Conservation (phyloP, 2,797 vertebrate genomes). For the Oreortyx pictus region DNA sequence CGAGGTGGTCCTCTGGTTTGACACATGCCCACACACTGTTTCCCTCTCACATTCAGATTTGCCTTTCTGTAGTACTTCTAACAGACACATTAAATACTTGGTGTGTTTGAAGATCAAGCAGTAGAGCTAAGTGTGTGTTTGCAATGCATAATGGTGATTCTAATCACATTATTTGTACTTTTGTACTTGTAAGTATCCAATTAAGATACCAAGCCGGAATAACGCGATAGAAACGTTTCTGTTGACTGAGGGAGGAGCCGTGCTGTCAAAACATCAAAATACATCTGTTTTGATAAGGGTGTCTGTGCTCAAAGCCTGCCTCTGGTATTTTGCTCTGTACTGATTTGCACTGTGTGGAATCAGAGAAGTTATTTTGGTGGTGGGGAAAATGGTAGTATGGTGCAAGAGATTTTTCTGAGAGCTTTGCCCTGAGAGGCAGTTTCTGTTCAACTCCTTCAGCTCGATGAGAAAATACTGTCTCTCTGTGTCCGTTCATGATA, state of each 20-base stretch:
- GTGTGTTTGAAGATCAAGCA: background rate
- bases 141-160: background rate
- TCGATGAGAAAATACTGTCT: background rate
- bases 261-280: background rate
- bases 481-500: background rate
- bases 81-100: rapidly evolving
- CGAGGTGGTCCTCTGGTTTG: background rate
- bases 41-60: background rate
- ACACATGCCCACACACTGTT: rapidly evolving
- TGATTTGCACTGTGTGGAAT: background rate
- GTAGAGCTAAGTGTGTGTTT: background rate
- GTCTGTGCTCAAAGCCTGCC: background rate
- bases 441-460: background rate
- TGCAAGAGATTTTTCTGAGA: background rate
- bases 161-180: background rate
- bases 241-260: background rate
- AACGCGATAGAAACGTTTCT: background rate
- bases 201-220: background rate
- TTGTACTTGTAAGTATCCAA: background rate
- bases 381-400: background rate
- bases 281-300: background rate
- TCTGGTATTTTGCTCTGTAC: background rate
- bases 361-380: background rate
- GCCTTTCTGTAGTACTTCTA: background rate
- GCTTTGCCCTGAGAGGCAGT: background rate